Conservation (phyloP, 2,797 vertebrate genomes). For the Strix occidentalis region DNA sequence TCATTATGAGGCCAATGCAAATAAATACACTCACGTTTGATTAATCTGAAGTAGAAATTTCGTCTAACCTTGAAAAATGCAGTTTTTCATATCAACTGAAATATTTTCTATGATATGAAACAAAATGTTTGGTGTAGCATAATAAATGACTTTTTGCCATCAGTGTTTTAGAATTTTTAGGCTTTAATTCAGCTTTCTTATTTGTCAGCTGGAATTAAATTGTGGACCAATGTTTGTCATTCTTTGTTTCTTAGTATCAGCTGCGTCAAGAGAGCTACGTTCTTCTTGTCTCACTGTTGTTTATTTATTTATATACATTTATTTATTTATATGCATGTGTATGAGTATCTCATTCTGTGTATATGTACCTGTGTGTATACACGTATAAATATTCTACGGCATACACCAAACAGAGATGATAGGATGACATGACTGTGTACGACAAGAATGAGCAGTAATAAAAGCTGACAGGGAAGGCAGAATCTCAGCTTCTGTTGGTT, state of each 20-base stretch:
- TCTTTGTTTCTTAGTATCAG: background rate
- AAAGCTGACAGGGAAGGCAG: background rate
- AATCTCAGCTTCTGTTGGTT: background rate
- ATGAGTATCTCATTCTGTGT: background rate
- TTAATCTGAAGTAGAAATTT: background rate
- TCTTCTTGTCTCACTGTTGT: background rate
- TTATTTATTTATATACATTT: background rate
- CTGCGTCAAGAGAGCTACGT: background rate
- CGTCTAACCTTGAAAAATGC: background rate
- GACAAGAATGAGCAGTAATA: background rate
- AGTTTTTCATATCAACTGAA: background rate
- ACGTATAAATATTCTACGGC: background rate
- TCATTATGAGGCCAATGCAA: background rate
- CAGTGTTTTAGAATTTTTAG: background rate
- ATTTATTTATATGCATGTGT: background rate
- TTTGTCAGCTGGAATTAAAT: background rate
- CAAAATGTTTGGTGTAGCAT: background rate
- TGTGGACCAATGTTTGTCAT: background rate
- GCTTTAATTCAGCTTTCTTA: background rate
- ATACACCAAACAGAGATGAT: background rate
- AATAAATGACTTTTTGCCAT: background rate
- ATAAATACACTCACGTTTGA: background rate
- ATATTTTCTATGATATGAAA: background rate
- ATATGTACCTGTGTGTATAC: rapidly evolving
- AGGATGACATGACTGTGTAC: background rate